Conservation (phyloP, 2,113 vertebrate species). For the Hippocampus mohnikei region DNA sequence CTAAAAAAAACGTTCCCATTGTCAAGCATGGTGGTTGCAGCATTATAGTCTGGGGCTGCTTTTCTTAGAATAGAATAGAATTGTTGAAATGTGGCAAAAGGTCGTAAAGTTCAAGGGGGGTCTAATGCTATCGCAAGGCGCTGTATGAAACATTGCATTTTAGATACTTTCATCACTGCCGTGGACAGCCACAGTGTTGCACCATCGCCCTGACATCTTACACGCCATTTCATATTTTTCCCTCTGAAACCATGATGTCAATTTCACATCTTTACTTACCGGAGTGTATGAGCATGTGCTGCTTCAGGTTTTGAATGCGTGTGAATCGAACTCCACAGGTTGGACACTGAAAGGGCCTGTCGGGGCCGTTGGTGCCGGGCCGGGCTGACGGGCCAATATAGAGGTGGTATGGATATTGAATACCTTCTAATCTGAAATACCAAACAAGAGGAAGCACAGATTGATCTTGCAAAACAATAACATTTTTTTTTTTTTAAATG, state of each 20-base stretch:
- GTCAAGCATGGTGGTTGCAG: no score
- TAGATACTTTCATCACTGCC: not conserved
- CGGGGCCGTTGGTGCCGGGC: slow-evolving; percentile 88
- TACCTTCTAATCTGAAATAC: slow-evolving; percentile 85
- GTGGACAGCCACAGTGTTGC: not conserved
- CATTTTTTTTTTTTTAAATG: not conserved
- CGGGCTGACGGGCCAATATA: slow-evolving; percentile 94
- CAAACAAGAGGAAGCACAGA: not conserved
- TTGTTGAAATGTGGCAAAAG: no score
- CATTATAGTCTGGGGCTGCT: no score
- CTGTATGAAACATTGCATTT: no score
- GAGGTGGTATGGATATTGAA: slow-evolving; percentile 95
- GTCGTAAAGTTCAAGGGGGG: no score
- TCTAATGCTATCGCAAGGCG: no score
- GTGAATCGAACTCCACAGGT: slow-evolving; percentile 97
- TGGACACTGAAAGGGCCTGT: slow-evolving; percentile 94
- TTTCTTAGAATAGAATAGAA: no score
- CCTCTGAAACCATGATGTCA: not conserved
- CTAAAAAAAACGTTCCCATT: no score
- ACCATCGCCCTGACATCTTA: not conserved
- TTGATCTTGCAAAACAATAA: not conserved
- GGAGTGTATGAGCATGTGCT: slow-evolving; percentile 99
- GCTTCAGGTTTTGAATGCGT: slow-evolving; percentile 98
- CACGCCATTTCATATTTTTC: no score
- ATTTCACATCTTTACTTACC: slow-evolving; percentile 67